Evolutionary conservation across 2,888 invertebrate genomes (phyloP), one percentile per base, ranked within the genome.

Genomic region (Rambutsinella grinnellia): DNA sequence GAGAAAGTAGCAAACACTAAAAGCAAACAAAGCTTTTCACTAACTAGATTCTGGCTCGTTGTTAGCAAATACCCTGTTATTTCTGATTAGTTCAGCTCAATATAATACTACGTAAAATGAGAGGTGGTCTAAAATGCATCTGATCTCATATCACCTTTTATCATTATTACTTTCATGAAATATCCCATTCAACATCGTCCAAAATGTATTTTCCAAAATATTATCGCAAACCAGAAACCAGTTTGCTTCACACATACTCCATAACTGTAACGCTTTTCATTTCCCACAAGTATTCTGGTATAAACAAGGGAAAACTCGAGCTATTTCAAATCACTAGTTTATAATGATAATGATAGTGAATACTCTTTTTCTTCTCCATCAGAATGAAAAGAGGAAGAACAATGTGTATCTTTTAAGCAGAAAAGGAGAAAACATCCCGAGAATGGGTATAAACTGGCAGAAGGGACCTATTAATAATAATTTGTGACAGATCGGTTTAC

Each of bases 401-500:
- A n/a, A n/a, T n/a, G n/a, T n/a, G n/a, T n/a, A n/a, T n/a, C n/a
- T n/a, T n/a, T 8, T 13, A 8, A 10, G 44, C 13, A 44, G 51
- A 51, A 57, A 67, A 67, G 15, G 36, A 67, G 68, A 47, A 70
- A 44, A 56, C 49, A 67, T n/a, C 54, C 21, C 28, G 69, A 69
- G 69, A 60, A 49, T 53, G 53, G 44, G 60, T 70, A 70, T 70
- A 70, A 70, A 70, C 69, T 70, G 69, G 69, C 69, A 62, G 69
- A 61, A 61, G 69, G 69, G 69, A 54, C 69, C 69, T 70, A 70
- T 70, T 70, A 70, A 70, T 70, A 70, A 70, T 70, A 70, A 70
- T 70, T 70, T 70, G 69, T 70, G 69, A 70, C 69, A 70, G 69
- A 70, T 70, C 69, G 69, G 69, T 70, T 70, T 70, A 70, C 69